A percentile compares a stretch with the other conserved stretches of the same genome.
Evolutionary conservation across 2,113 vertebrate genomes (phyloP).

Genomic region (Antechinus flavipes): DNA sequence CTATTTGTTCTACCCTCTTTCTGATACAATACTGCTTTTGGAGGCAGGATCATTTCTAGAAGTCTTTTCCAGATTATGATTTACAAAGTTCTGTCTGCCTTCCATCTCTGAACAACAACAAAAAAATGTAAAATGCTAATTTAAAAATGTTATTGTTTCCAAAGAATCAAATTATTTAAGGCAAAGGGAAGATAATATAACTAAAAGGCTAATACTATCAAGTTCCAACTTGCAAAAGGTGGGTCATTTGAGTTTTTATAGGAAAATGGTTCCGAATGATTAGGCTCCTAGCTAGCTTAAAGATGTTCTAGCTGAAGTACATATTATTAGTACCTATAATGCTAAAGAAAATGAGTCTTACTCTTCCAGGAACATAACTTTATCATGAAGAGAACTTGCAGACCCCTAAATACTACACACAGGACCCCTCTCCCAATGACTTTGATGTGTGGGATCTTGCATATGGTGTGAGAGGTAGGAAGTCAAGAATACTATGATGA

Average conservation of each 20-base stretch:
- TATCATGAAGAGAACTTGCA: too few species aligned
- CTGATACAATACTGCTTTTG: background rate
- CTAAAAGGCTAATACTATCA: constrained; percentile 24
- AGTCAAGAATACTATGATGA: background rate
- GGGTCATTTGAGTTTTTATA: background rate
- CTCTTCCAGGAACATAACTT: too few species aligned
- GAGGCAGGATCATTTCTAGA: background rate
- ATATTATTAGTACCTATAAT: background rate
- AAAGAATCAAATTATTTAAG: constrained; percentile 15
- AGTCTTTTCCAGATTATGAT: background rate
- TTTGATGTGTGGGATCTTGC: background rate
- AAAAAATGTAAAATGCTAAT: background rate
- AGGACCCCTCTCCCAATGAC: too few species aligned
- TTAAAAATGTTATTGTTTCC: constrained; percentile 13
- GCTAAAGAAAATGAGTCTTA: background rate
- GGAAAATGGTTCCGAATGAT: background rate
- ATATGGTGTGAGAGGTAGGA: background rate
- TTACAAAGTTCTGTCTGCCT: constrained; percentile 9
- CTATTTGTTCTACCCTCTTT: background rate
- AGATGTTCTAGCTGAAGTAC: background rate
- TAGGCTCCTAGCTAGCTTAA: background rate
- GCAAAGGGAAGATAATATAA: constrained; percentile 18
- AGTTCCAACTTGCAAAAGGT: constrained; percentile 11
- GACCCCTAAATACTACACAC: too few species aligned
- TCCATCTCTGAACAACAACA: constrained; percentile 19